Conservation (phyloP, 2,888 invertebrate species). For the Drosophila maculinotata region DNA sequence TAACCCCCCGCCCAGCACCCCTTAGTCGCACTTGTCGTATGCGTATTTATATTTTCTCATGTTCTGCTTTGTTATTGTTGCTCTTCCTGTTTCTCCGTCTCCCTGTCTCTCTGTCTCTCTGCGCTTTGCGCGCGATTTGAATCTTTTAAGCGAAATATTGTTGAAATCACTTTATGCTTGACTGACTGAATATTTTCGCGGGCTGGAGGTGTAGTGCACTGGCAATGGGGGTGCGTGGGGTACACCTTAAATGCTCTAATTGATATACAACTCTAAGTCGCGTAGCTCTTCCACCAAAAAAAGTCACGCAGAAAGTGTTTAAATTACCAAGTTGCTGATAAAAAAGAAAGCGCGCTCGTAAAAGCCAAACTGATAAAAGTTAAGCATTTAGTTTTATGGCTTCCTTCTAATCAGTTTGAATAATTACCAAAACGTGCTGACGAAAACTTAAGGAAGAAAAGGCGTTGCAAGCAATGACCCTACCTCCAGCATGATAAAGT, state of each 20-base stretch:
- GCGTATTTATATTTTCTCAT: slow-evolving; percentile 77
- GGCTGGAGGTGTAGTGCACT: not conserved
- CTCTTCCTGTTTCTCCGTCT: slow-evolving; percentile 32
- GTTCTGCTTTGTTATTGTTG: slow-evolving; percentile 58
- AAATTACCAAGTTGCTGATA: slow-evolving; percentile 67
- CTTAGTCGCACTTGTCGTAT: slow-evolving; percentile 66
- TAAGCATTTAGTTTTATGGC: slow-evolving; percentile 66
- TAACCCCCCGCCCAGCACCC: not conserved
- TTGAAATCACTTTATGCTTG: slow-evolving; percentile 79
- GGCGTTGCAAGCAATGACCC: not conserved
- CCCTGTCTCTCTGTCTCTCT: slow-evolving; percentile 7
- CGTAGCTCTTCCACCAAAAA: slow-evolving; percentile 5
- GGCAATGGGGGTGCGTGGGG: not conserved
- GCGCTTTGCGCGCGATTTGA: slow-evolving; percentile 75
- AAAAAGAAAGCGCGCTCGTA: slow-evolving; percentile 50
- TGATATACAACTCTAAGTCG: slow-evolving; percentile 60
- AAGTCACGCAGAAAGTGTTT: slow-evolving; percentile 71
- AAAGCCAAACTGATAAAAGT: slow-evolving; percentile 66
- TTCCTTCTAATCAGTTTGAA: slow-evolving; percentile 72
- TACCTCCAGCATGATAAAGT: slow-evolving; percentile 1
- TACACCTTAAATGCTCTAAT: slow-evolving; percentile 66
- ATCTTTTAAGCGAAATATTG: slow-evolving; percentile 82
- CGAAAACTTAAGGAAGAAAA: slow-evolving; percentile 25
- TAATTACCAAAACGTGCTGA: slow-evolving; percentile 76
- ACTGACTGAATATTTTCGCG: slow-evolving; percentile 42